phyloP scores from a whole-genome alignment of 2,797 vertebrate genomes.

The Diglossa cyanea region DNA sequence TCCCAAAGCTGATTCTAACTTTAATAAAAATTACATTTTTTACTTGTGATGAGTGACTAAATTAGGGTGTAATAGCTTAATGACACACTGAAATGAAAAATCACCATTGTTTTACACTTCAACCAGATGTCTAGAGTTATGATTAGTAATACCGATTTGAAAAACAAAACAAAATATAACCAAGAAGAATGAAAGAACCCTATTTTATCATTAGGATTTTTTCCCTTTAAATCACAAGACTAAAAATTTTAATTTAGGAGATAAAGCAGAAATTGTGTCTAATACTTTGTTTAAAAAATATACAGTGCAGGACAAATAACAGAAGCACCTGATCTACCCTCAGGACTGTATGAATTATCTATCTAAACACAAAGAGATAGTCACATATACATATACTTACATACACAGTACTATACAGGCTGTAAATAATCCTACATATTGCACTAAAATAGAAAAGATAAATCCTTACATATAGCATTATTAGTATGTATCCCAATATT shows the following conservation, averaged over 20 bases:
- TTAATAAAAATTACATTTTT: neutral
- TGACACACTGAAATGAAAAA: neutral
- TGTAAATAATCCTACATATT: neutral
- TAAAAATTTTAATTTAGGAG: neutral
- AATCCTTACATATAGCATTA: neutral
- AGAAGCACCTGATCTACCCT: neutral
- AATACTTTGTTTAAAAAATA: neutral
- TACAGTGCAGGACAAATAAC: neutral
- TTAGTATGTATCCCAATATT: neutral
- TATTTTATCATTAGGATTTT: neutral
- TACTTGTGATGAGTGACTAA: neutral
- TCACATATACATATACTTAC: neutral
- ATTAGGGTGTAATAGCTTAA: neutral
- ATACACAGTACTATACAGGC: neutral
- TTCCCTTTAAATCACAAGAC: neutral
- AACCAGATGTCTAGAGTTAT: neutral
- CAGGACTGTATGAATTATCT: neutral
- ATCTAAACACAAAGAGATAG: neutral
- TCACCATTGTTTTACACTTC: neutral
- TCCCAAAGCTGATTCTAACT: neutral
- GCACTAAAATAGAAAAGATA: neutral
- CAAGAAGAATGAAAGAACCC: neutral
- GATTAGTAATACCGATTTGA: neutral
- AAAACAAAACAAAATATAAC: no score
- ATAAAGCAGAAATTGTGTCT: neutral